Percentiles rank a stretch among this genome's conserved stretches.
Conservation (phyloP, 2,888 invertebrate species). For the Sminthurinus aureus region DNA sequence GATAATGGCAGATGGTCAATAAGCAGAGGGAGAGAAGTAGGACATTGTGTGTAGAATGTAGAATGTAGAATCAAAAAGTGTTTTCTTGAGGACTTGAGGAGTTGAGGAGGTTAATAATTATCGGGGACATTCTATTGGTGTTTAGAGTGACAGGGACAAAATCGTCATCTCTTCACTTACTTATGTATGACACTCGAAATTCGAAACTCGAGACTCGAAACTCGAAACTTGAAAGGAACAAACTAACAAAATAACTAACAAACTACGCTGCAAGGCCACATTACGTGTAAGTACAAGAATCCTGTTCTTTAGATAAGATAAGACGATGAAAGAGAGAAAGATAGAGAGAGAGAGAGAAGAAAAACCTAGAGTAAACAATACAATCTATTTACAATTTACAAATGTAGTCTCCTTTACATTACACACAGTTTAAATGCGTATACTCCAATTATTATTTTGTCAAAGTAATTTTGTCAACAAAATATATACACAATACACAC, state of each 20-base stretch:
- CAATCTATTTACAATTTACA: not conserved
- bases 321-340: not conserved
- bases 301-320: not conserved
- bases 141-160: not conserved
- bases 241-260: not conserved
- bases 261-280: not conserved
- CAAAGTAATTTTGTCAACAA: too few relatives aligned
- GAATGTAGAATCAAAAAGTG: too few relatives aligned
- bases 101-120: too few relatives aligned
- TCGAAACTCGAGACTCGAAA: not conserved
- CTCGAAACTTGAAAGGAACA: not conserved
- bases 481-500: too few relatives aligned
- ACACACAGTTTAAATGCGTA: too few relatives aligned
- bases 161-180: not conserved
- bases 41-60: too few relatives aligned
- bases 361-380: not conserved
- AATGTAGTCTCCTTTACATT: not conserved
- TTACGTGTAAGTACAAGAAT: not conserved
- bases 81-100: too few relatives aligned
- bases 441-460: too few relatives aligned
- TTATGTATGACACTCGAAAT: not conserved
- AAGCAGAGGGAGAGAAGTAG: too few relatives aligned
- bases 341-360: not conserved
- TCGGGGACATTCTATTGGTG: not conserved
- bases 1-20: too few relatives aligned